A percentile compares a stretch with the other conserved stretches of the same genome.
Conservation (phyloP, 2,797 vertebrate genomes). For the Eidolon dupreanum region DNA sequence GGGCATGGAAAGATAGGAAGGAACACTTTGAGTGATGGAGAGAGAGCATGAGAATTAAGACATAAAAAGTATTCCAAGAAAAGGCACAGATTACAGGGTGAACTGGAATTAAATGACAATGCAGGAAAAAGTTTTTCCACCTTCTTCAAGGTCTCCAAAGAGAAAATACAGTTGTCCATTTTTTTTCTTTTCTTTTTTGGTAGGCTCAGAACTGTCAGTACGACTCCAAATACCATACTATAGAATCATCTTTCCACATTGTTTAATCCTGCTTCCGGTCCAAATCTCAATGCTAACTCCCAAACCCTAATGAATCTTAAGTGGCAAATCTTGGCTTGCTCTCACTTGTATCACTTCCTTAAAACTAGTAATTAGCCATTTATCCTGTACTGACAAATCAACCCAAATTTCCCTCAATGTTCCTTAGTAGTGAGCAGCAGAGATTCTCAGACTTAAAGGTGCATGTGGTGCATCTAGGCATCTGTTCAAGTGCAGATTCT, state of each 20-base stretch:
- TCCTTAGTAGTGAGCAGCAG: fast-evolving
- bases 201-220: background rate
- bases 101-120: background rate
- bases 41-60: background rate
- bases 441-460: background rate
- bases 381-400: conserved; percentile 39
- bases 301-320: background rate
- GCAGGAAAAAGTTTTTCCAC: background rate
- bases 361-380: background rate
- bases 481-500: background rate
- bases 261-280: background rate
- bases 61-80: background rate
- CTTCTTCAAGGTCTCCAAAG: background rate
- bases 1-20: background rate
- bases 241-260: background rate
- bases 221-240: background rate
- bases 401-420: background rate
- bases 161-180: background rate
- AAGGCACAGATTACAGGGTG: background rate
- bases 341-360: background rate
- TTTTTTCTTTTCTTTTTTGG: background rate
- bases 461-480: background rate
- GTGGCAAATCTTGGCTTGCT: background rate
- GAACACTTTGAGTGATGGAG: background rate
- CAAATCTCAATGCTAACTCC: background rate